phyloP scores from a whole-genome alignment of 2,888 invertebrate genomes.

The Troglohyphantes excavatus region DNA sequence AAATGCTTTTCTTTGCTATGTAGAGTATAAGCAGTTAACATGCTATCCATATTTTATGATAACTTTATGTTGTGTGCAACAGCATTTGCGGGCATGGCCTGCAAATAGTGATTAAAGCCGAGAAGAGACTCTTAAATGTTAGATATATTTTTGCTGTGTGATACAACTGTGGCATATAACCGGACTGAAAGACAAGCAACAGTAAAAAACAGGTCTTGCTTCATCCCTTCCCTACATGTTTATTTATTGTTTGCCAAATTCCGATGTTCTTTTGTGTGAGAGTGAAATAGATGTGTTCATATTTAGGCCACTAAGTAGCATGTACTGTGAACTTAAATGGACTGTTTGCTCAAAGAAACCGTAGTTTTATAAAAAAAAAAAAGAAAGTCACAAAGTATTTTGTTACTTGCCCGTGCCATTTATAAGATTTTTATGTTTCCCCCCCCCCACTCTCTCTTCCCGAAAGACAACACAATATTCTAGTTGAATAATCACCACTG shows the following conservation, averaged over 20 bases:
- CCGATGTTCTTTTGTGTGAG: constrained; percentile 47
- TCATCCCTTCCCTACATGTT: constrained; percentile 26
- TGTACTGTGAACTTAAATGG: constrained; percentile 74
- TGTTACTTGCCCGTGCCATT: constrained; percentile 76
- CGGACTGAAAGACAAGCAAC: constrained; percentile 19
- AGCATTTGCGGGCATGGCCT: constrained; percentile 32
- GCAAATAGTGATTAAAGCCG: constrained; percentile 22
- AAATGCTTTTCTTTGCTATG: constrained; percentile 52
- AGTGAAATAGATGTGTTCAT: constrained; percentile 60
- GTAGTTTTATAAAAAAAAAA: constrained; percentile 68
- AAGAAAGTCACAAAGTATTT: constrained; percentile 76
- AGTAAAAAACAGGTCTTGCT: constrained; percentile 42
- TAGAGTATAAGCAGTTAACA: constrained; percentile 61
- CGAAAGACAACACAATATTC: constrained; percentile 30
- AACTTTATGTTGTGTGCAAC: constrained; percentile 46
- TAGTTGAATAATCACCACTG: constrained; percentile 42
- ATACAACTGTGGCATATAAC: constrained; percentile 41
- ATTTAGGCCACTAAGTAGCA: constrained; percentile 51
- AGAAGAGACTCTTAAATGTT: constrained; percentile 50
- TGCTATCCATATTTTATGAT: constrained; percentile 68
- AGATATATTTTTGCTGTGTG: constrained; percentile 74
- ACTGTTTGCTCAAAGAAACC: constrained; percentile 77
- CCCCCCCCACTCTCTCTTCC: background rate
- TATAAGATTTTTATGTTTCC: constrained; percentile 52
- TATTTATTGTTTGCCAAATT: constrained; percentile 67